phyloP scores from a whole-genome alignment of 2,113 vertebrate species.

The Prionailurus viverrinus region DNA sequence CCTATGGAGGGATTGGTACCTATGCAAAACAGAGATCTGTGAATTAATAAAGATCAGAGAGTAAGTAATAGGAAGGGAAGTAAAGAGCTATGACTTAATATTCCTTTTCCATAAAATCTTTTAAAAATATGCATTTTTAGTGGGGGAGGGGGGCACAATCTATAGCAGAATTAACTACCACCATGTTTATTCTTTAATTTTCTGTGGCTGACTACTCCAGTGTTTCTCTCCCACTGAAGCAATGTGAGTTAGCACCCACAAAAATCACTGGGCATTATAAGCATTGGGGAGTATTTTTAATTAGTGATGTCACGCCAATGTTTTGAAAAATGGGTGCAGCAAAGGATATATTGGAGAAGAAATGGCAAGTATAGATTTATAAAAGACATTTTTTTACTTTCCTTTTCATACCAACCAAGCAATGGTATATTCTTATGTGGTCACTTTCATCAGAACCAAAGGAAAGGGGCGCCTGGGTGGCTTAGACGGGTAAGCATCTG shows the following conservation, averaged over 20 bases:
- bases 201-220: not conserved
- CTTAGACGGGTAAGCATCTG: too few relatives aligned
- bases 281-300: not conserved
- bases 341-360: not conserved
- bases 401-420: not conserved
- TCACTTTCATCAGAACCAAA: slow-evolving; percentile 17
- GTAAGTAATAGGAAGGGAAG: not conserved
- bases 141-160: not conserved
- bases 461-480: too few relatives aligned
- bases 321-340: not conserved
- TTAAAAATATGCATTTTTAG: not conserved
- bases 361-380: not conserved
- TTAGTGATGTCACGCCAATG: not conserved
- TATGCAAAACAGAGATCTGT: not conserved
- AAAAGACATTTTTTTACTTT: not conserved
- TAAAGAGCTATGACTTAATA: not conserved
- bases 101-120: slow-evolving; percentile 11
- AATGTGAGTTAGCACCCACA: not conserved
- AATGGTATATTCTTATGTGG: not conserved
- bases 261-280: not conserved
- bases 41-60: slow-evolving; percentile 9
- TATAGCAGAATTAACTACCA: not conserved
- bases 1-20: not conserved
- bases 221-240: not conserved
- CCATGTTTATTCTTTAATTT: not conserved